phyloP scores from a whole-genome alignment of 2,113 vertebrate genomes.

The Colinus virginianus region DNA sequence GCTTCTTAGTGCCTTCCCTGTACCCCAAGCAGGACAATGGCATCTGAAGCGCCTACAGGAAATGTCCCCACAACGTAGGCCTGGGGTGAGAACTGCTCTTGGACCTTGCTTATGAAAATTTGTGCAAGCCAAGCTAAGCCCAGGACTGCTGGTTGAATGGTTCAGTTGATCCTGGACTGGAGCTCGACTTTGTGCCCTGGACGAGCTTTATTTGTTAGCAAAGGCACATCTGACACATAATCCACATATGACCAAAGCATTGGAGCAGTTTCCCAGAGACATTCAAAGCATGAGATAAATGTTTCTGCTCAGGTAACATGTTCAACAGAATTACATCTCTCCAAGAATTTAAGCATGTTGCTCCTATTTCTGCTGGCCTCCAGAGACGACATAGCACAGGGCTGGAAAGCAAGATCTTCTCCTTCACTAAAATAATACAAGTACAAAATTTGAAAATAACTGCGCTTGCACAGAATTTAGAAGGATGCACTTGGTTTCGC shows the following conservation, averaged over 20 bases:
- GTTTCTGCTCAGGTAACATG: neutral
- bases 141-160: neutral
- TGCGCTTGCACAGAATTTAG: neutral
- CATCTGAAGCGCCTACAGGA: neutral
- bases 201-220: neutral
- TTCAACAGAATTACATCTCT: neutral
- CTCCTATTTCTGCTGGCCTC: neutral
- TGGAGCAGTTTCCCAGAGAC: neutral
- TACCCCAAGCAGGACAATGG: accelerated
- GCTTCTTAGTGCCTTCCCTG: neutral
- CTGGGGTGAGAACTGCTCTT: neutral
- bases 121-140: accelerated
- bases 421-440: neutral
- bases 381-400: neutral
- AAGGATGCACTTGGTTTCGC: neutral
- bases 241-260: neutral
- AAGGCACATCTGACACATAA: neutral
- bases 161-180: neutral
- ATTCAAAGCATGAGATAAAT: neutral
- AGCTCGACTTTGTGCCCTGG: neutral
- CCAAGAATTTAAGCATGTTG: neutral
- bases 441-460: neutral
- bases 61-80: accelerated
- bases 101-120: accelerated
- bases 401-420: neutral